Conservation (phyloP, 1,140 invertebrate species). For the Bombus affinis region DNA sequence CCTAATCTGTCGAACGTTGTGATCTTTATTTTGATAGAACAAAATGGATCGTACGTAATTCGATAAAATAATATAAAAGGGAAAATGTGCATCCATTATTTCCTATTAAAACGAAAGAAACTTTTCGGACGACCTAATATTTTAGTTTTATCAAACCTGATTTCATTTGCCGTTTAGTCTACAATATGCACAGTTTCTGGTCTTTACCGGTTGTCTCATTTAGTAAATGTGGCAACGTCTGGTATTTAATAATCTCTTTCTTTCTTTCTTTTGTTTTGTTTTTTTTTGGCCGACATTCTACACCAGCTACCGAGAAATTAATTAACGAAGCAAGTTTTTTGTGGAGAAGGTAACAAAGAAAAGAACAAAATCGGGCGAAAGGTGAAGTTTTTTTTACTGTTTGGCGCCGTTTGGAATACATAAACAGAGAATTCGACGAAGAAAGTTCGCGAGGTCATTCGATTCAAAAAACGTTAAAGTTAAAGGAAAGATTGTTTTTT, state of each 20-base stretch:
- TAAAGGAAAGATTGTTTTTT: not conserved
- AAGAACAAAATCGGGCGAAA: not conserved
- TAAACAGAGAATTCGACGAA: not conserved
- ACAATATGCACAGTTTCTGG: no score
- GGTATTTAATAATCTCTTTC: not conserved
- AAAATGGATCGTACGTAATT: no score
- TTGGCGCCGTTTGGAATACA: slow-evolving; percentile 41
- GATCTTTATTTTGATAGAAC: no score
- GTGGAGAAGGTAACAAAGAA: not conserved
- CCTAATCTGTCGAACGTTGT: no score
- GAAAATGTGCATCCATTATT: no score
- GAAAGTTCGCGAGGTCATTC: not conserved
- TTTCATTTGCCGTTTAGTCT: no score
- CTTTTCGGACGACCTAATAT: no score
- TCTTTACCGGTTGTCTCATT: no score
- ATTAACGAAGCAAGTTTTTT: slow-evolving; percentile 54
- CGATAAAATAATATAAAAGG: no score
- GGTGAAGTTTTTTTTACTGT: not conserved
- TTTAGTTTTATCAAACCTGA: no score
- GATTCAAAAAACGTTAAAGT: slow-evolving; percentile 5
- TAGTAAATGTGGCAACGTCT: no score
- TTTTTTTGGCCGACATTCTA: not conserved
- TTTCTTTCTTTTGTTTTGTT: not conserved
- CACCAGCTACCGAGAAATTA: slow-evolving; percentile 37
- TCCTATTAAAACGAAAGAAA: no score